Evolutionary conservation across 2,797 vertebrate genomes (phyloP).

Genomic region (Sebastes trivittatus): DNA sequence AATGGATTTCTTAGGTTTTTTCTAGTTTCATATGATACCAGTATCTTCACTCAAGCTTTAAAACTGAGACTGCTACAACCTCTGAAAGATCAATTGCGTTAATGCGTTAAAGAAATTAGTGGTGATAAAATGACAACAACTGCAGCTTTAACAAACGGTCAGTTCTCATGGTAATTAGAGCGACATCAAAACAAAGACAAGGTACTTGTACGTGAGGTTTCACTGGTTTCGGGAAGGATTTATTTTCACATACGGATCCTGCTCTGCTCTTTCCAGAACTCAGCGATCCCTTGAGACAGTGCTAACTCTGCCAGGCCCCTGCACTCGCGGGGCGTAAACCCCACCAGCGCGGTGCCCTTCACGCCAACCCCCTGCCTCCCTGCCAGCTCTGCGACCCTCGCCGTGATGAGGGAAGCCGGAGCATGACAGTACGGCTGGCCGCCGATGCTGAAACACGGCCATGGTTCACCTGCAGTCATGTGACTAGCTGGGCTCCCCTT

Average conservation of each 20-base stretch:
- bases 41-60: no score
- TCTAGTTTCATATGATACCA: no score
- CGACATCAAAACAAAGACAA: neutral
- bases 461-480: conserved; percentile 9
- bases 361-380: conserved; percentile 56
- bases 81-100: no score
- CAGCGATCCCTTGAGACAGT: conserved; percentile 67
- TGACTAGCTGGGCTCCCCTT: conserved; percentile 11
- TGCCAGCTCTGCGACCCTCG: conserved; percentile 75
- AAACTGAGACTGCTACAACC: fast-evolving
- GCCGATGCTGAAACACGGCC: conserved; percentile 64
- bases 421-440: conserved; percentile 72
- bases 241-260: conserved; percentile 74
- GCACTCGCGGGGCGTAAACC: conserved; percentile 81
- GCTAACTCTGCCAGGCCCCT: conserved; percentile 76
- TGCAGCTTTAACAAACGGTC: neutral
- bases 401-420: conserved; percentile 75
- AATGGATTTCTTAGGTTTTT: no score
- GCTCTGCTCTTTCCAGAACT: conserved; percentile 82
- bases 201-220: neutral
- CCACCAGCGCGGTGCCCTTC: conserved; percentile 74
- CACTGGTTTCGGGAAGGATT: neutral
- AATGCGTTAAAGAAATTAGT: no score
- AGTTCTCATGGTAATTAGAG: neutral
- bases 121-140: no score